Evolutionary conservation across 2,797 vertebrate genomes (phyloP).

Genomic region (Acipenser transmontanus): DNA sequence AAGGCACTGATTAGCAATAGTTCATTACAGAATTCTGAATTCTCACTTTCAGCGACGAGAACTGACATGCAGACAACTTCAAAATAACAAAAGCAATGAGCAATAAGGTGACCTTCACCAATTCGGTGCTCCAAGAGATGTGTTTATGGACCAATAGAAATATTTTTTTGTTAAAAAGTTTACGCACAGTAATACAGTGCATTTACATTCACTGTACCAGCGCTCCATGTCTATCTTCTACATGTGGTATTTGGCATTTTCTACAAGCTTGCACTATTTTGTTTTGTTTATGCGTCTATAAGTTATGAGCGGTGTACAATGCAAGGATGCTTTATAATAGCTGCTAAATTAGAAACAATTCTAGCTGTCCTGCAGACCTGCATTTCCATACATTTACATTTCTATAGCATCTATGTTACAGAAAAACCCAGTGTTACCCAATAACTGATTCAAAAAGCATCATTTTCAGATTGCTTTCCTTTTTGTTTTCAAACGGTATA

Average conservation of each 20-base stretch:
- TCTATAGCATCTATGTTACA: too few species aligned
- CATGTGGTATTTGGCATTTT: constrained; percentile 39
- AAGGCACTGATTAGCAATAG: constrained; percentile 21
- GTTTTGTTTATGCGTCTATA: constrained; percentile 2
- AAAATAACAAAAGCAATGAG: background rate
- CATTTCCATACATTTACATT: too few species aligned
- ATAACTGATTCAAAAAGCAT: too few species aligned
- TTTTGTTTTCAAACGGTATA: too few species aligned
- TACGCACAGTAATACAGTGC: constrained; percentile 4
- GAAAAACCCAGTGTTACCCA: too few species aligned
- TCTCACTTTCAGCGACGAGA: constrained; percentile 16
- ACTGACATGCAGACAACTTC: background rate
- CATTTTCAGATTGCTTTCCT: too few species aligned
- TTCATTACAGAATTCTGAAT: constrained; percentile 15
- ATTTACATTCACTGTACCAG: constrained; percentile 11
- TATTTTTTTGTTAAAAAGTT: constrained; percentile 5
- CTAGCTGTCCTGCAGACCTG: too few species aligned
- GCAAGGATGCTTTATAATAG: constrained; percentile 5
- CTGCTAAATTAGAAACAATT: constrained; percentile 12
- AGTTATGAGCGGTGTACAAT: constrained; percentile 5
- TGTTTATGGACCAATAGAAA: constrained; percentile 3
- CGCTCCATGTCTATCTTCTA: constrained; percentile 9
- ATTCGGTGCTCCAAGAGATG: background rate
- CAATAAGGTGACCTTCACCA: too few species aligned
- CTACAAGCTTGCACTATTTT: background rate